Percentiles rank a stretch among this genome's conserved stretches.
Evolutionary conservation across 1,140 invertebrate species (phyloP).

Genomic region (Heliconius hewitsoni): DNA sequence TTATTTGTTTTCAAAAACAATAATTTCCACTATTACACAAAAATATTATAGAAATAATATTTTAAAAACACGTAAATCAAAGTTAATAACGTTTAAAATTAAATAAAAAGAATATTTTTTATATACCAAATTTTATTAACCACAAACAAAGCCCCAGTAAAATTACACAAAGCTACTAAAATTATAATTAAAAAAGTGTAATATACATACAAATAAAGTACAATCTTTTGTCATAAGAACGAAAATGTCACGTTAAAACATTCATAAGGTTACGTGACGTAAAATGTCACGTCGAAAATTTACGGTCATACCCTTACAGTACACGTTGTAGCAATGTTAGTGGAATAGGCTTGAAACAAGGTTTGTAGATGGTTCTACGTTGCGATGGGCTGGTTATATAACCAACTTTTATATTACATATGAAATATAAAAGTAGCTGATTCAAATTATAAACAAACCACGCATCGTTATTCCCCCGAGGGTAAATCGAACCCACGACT

Average conservation of each 20-base stretch:
- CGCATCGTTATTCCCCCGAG: background rate
- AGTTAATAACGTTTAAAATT: too few species aligned
- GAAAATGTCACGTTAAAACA: constrained; percentile 22
- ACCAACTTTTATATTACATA: too few species aligned
- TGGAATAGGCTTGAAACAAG: constrained; percentile 3
- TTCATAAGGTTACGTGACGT: constrained; percentile 27
- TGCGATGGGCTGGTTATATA: background rate
- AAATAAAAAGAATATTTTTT: background rate
- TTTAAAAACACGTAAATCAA: too few species aligned
- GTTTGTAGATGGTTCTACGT: background rate
- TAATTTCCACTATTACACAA: too few species aligned
- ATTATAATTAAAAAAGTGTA: background rate
- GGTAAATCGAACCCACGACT: too few species aligned
- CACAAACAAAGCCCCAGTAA: background rate
- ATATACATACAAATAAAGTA: background rate
- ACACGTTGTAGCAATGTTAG: background rate
- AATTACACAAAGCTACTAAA: background rate
- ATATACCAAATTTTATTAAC: background rate
- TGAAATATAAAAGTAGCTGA: background rate
- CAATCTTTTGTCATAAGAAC: constrained; percentile 10
- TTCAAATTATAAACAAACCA: background rate
- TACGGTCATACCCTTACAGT: constrained; percentile 20
- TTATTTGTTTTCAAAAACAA: too few species aligned
- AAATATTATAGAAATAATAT: too few species aligned
- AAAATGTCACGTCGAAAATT: constrained; percentile 24